These are phyloP conservation scores for Trachurus trachurus DNA, from an alignment of 2,797 vertebrate genomes.

Conservation along the genomic window DNA sequence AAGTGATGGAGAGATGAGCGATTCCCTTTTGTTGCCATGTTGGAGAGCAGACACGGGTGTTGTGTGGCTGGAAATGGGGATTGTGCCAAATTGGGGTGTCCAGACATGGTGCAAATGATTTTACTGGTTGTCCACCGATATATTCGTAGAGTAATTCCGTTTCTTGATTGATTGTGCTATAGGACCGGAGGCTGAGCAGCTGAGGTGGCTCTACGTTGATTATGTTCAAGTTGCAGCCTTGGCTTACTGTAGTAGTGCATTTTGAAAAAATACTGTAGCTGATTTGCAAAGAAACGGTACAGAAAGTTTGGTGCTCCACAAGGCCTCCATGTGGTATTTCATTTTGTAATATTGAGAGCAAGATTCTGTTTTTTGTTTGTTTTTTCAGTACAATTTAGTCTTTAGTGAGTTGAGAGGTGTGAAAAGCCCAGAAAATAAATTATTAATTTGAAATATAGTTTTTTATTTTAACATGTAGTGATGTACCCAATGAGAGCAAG, in stretches of 20 bases:
- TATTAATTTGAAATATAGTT: neutral
- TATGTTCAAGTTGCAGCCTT: neutral
- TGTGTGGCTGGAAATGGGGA: too few species aligned
- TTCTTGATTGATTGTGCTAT: neutral
- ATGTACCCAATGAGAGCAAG: neutral
- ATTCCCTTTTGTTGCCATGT: too few species aligned
- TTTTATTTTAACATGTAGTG: conserved; percentile 5
- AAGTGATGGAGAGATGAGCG: too few species aligned
- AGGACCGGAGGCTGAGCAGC: too few species aligned
- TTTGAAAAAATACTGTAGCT: neutral
- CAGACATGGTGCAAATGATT: too few species aligned
- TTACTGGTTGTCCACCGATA: neutral
- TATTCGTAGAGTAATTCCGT: too few species aligned
- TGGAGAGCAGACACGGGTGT: too few species aligned
- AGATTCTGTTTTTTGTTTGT: neutral
- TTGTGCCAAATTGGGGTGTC: too few species aligned
- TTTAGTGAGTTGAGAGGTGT: neutral
- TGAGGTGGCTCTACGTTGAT: neutral
- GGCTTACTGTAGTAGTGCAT: neutral
- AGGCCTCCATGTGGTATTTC: neutral
- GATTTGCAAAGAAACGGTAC: neutral
- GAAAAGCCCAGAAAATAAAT: neutral
- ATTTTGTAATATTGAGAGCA: neutral
- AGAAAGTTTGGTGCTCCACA: neutral
- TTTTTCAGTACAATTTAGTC: neutral